Conservation (phyloP, 2,888 invertebrate species). For the Hyles lineata region DNA sequence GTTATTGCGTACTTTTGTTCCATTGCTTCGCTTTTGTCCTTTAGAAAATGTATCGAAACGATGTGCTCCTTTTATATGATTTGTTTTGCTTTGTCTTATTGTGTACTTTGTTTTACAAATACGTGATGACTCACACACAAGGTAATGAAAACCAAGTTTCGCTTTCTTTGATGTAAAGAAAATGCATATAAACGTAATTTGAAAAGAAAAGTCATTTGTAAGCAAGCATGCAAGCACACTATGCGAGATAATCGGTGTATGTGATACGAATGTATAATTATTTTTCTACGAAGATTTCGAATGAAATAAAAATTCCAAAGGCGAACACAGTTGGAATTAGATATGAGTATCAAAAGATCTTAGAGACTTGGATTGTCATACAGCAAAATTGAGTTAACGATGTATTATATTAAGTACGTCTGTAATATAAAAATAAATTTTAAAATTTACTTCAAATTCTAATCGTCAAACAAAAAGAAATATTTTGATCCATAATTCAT, state of each 20-base stretch:
- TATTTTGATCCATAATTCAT: no score
- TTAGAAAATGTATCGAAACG: background rate
- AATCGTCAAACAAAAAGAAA: no score
- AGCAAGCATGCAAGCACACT: conserved; percentile 33
- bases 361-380: background rate
- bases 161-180: background rate
- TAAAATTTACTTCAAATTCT: background rate
- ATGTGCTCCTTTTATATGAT: background rate
- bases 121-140: background rate
- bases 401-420: background rate
- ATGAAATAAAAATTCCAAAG: conserved; percentile 41
- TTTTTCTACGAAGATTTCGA: conserved; percentile 35
- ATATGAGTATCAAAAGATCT: background rate
- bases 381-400: background rate
- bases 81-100: conserved; percentile 10
- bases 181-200: background rate
- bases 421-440: background rate
- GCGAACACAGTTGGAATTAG: conserved; percentile 29
- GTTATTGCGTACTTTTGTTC: conserved; percentile 9
- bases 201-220: conserved; percentile 4
- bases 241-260: conserved; percentile 35
- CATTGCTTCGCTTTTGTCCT: conserved; percentile 36
- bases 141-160: background rate
- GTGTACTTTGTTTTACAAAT: background rate
- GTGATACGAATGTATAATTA: conserved; percentile 39